Percentiles rank a stretch among this genome's conserved stretches.
phyloP scores from a whole-genome alignment of 37 sponge, comb jelly and placozoan species.

The Lycopodina hypogea region DNA sequence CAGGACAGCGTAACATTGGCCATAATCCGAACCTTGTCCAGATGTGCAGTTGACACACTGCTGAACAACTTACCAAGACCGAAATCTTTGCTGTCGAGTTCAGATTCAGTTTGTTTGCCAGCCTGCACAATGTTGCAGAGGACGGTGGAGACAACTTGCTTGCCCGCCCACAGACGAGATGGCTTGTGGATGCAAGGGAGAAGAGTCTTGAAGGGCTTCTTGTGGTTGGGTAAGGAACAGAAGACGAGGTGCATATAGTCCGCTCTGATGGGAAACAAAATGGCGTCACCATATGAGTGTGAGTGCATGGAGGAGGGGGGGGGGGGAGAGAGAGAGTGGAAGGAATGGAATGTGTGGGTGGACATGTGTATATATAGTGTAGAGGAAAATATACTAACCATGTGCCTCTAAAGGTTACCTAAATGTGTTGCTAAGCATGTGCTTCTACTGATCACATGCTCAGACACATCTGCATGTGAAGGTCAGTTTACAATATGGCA shows the following conservation, averaged over 20 bases:
- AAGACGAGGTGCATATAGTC: slow-evolving; percentile 81
- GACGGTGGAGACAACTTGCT: slow-evolving; percentile 92
- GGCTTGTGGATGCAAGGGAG: slow-evolving; percentile 88
- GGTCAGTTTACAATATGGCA: too few relatives aligned
- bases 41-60: too few relatives aligned
- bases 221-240: slow-evolving; percentile 55
- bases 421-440: too few relatives aligned
- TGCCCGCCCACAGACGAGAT: slow-evolving; percentile 85
- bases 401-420: too few relatives aligned
- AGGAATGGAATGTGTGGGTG: background rate
- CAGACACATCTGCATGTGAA: too few relatives aligned
- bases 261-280: slow-evolving; percentile 20
- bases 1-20: background rate
- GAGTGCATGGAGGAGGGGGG: background rate
- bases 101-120: slow-evolving; percentile 61
- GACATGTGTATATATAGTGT: too few relatives aligned
- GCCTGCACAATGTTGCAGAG: slow-evolving; percentile 76
- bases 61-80: slow-evolving; percentile 55
- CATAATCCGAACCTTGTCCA: background rate
- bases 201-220: slow-evolving; percentile 31
- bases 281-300: background rate
- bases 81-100: slow-evolving; percentile 77
- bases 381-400: too few relatives aligned
- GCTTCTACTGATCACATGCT: too few relatives aligned
- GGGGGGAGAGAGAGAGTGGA: slow-evolving; percentile 10